A percentile compares a stretch with the other conserved stretches of the same genome.
Evolutionary conservation across 2,113 vertebrate genomes (phyloP).

Genomic region (Rhinolophus sinicus): DNA sequence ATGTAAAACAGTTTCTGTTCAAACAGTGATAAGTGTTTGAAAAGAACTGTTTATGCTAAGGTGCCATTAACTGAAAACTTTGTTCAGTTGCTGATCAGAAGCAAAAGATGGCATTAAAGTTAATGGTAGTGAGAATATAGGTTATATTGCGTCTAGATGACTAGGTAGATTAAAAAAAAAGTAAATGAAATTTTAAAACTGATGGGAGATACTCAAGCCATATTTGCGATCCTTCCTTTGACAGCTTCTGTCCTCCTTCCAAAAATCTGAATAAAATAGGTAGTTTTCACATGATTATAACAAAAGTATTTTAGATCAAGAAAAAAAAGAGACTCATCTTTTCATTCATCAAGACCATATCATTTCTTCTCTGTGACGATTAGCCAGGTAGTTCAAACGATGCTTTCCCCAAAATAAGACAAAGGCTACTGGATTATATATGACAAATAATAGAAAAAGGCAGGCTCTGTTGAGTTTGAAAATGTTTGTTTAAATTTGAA

Average conservation of each 20-base stretch:
- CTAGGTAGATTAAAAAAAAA: not conserved
- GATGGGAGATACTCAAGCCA: not conserved
- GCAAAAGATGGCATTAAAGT: conserved; percentile 2
- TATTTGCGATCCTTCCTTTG: not conserved
- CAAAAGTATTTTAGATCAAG: conserved; percentile 36
- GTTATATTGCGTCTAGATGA: accelerated
- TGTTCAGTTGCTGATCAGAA: conserved; percentile 57
- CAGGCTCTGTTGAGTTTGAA: not conserved
- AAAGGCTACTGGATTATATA: not conserved
- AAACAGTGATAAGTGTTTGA: conserved; percentile 14
- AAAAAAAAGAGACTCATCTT: not conserved
- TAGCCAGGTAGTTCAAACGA: not conserved
- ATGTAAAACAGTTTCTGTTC: conserved; percentile 61
- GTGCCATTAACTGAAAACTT: conserved; percentile 34
- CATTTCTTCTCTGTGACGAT: not conserved
- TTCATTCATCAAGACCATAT: not conserved
- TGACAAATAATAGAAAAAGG: not conserved
- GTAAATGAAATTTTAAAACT: conserved; percentile 4
- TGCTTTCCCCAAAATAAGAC: not conserved
- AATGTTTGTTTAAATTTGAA: not conserved
- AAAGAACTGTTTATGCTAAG: conserved; percentile 36
- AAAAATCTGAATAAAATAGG: conserved; percentile 37
- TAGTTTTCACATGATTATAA: not conserved
- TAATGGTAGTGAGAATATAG: conserved; percentile 37
- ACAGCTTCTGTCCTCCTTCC: conserved; percentile 10